Percentiles rank a stretch among this genome's conserved stretches.
phyloP scores from a whole-genome alignment of 1,140 invertebrate genomes.

The Dinothrombium tinctorium region DNA sequence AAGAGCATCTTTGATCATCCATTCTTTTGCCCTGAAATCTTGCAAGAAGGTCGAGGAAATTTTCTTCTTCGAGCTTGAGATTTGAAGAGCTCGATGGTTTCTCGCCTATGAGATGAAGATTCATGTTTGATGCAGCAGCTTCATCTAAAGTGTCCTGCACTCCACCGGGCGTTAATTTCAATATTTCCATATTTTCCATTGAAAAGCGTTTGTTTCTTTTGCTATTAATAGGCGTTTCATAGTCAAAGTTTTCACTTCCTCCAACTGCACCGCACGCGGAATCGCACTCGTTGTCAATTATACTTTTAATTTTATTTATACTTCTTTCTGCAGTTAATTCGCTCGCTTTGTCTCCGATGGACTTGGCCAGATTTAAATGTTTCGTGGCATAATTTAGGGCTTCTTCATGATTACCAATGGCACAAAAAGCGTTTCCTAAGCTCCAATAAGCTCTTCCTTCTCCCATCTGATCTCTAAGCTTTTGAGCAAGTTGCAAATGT shows the following conservation, averaged over 20 bases:
- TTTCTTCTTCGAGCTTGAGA: slow-evolving; percentile 23
- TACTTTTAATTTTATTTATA: slow-evolving; percentile 59
- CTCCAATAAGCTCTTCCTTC: slow-evolving; percentile 50
- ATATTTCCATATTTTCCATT: slow-evolving; percentile 85
- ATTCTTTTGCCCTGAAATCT: slow-evolving; percentile 84
- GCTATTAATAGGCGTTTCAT: neutral
- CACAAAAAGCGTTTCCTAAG: slow-evolving; percentile 76
- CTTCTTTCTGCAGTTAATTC: slow-evolving; percentile 81
- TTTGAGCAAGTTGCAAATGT: slow-evolving; percentile 71
- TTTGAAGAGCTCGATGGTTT: neutral
- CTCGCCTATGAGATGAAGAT: neutral
- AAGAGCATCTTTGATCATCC: slow-evolving; percentile 74
- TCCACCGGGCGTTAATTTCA: slow-evolving; percentile 59
- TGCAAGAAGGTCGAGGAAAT: slow-evolving; percentile 73
- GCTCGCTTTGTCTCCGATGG: slow-evolving; percentile 68
- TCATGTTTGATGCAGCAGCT: neutral
- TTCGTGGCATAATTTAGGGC: slow-evolving; percentile 68
- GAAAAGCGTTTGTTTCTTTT: slow-evolving; percentile 28
- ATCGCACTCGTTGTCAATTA: slow-evolving; percentile 34
- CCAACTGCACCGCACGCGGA: neutral
- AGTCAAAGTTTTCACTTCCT: neutral
- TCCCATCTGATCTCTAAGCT: slow-evolving; percentile 63
- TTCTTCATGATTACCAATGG: slow-evolving; percentile 71
- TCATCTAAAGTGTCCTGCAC: neutral
- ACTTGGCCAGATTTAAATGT: slow-evolving; percentile 72